Conservation (phyloP, 2,113 vertebrate species). For the Gobiocypris rarus region DNA sequence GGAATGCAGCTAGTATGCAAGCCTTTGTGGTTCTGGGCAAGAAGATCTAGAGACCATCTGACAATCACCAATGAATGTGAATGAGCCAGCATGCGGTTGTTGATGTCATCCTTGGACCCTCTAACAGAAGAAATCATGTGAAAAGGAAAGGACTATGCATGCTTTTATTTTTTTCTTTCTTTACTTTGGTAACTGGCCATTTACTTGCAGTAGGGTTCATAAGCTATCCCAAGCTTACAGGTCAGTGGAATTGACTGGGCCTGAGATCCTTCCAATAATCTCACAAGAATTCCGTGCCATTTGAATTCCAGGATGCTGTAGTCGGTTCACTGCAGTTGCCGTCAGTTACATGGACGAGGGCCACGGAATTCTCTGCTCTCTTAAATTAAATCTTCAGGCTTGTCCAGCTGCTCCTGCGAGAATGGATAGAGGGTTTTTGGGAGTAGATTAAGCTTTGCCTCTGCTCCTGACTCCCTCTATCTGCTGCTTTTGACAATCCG, state of each 20-base stretch:
- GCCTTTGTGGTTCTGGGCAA: conserved; percentile 38
- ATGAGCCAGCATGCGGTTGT: conserved; percentile 26
- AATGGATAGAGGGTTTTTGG: conserved; percentile 44
- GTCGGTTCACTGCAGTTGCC: conserved; percentile 64
- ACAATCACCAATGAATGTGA: conserved; percentile 21
- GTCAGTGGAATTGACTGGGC: conserved; percentile 48
- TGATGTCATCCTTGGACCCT: conserved; percentile 10
- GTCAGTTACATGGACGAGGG: conserved; percentile 68
- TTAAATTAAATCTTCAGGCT: conserved; percentile 74
- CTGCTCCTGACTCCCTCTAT: conserved; percentile 62
- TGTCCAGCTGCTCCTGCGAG: conserved; percentile 66
- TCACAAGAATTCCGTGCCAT: conserved; percentile 41
- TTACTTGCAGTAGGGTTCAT: background rate
- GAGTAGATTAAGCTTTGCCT: conserved; percentile 58
- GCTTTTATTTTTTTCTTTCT: conserved; percentile 6
- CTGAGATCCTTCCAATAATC: conserved; percentile 11
- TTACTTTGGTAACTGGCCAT: conserved; percentile 26
- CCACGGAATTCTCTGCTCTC: conserved; percentile 75
- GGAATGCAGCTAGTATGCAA: conserved; percentile 16
- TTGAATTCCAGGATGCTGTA: conserved; percentile 55
- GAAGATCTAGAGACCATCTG: conserved; percentile 51
- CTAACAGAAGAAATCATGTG: background rate
- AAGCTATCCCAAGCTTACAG: conserved; percentile 18
- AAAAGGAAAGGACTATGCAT: background rate
- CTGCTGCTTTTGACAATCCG: conserved; percentile 65